Percentiles rank a stretch among this genome's conserved stretches.
phyloP scores from a whole-genome alignment of 2,888 invertebrate species.

The Drosophila quinaria region DNA sequence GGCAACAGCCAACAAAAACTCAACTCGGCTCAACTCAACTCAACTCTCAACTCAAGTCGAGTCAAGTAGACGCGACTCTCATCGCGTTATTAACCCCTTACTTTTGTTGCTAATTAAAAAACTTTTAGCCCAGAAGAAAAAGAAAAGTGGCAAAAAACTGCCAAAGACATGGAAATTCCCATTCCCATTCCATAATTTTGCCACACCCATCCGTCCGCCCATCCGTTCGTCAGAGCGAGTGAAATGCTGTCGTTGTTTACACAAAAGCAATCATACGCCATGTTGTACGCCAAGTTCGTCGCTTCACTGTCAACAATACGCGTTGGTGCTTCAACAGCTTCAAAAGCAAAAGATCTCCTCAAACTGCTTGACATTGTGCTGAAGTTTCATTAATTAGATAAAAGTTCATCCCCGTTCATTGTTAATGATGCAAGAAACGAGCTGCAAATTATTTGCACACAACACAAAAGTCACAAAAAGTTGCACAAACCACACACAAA shows the following conservation, averaged over 20 bases:
- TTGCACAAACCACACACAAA: slow-evolving; percentile 48
- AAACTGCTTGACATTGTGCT: slow-evolving; percentile 81
- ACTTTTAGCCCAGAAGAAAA: slow-evolving; percentile 65
- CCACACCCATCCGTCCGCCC: slow-evolving; percentile 5
- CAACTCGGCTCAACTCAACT: slow-evolving; percentile 33
- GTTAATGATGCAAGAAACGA: slow-evolving; percentile 82
- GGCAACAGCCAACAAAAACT: slow-evolving; percentile 63
- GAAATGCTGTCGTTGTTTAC: slow-evolving; percentile 73
- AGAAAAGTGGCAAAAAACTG: slow-evolving; percentile 63
- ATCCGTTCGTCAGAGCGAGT: slow-evolving; percentile 19
- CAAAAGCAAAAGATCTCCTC: slow-evolving; percentile 53
- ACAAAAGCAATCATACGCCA: slow-evolving; percentile 82
- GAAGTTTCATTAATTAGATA: slow-evolving; percentile 86
- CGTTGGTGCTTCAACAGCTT: slow-evolving; percentile 38
- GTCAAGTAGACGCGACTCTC: neutral
- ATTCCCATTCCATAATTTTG: neutral
- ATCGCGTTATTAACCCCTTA: slow-evolving; percentile 78
- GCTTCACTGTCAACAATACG: slow-evolving; percentile 79
- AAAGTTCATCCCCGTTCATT: slow-evolving; percentile 79
- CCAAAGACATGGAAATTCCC: slow-evolving; percentile 60
- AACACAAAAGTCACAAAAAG: slow-evolving; percentile 73
- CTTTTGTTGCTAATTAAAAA: slow-evolving; percentile 83
- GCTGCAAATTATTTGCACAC: slow-evolving; percentile 80
- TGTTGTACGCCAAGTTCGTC: slow-evolving; percentile 63
- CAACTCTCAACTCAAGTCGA: slow-evolving; percentile 6